phyloP scores from a whole-genome alignment of 2,888 invertebrate genomes.

The Eupithecia abbreviata region DNA sequence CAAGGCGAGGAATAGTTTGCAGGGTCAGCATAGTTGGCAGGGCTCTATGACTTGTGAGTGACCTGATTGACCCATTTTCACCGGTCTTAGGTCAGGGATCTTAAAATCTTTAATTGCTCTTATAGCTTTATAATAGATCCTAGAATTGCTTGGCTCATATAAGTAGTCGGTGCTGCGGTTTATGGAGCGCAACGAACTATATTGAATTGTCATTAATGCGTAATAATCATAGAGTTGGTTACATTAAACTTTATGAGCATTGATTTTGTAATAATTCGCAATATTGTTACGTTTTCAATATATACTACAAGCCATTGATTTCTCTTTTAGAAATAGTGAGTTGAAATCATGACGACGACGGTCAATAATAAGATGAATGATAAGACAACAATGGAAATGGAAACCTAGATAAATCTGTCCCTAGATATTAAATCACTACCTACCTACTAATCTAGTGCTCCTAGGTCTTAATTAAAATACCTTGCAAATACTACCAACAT shows the following conservation, averaged over 20 bases:
- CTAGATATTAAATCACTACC: neutral
- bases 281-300: neutral
- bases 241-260: neutral
- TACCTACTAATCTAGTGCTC: neutral
- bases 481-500: conserved; percentile 14
- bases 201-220: neutral
- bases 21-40: neutral
- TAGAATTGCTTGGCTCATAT: neutral
- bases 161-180: neutral
- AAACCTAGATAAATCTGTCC: neutral
- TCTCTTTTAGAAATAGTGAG: neutral
- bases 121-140: neutral
- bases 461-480: neutral
- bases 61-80: conserved; percentile 33
- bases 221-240: neutral
- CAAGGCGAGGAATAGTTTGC: conserved; percentile 16
- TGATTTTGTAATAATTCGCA: neutral
- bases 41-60: conserved; percentile 21
- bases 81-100: neutral
- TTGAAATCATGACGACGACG: neutral
- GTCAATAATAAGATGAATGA: neutral
- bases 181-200: neutral
- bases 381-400: neutral
- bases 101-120: neutral
- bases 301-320: neutral